Evolutionary conservation across 2,113 vertebrate species (phyloP).

Genomic region (Megaceryle torquata): DNA sequence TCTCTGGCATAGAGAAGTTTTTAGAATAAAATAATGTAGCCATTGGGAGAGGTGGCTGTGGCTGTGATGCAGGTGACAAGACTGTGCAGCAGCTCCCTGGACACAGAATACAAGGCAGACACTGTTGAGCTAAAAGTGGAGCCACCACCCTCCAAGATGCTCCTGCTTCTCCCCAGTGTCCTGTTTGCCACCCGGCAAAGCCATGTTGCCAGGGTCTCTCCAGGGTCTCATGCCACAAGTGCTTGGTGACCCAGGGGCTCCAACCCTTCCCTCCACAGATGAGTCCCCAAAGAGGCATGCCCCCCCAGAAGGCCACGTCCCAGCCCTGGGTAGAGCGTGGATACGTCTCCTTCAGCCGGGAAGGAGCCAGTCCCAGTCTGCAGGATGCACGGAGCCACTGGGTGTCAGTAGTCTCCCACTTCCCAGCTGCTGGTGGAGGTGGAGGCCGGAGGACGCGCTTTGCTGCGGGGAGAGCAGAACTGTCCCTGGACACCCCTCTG

Average conservation of each 20-base stretch:
- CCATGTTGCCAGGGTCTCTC: background rate
- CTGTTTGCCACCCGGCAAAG: background rate
- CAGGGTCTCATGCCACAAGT: background rate
- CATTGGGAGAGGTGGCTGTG: background rate
- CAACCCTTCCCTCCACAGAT: background rate
- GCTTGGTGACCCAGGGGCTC: fast-evolving
- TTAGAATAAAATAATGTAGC: fast-evolving
- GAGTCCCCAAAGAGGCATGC: fast-evolving
- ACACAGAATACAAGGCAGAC: fast-evolving
- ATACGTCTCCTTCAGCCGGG: background rate
- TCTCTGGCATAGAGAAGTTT: background rate
- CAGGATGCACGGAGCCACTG: conserved; percentile 43
- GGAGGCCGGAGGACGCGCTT: background rate
- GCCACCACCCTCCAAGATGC: background rate
- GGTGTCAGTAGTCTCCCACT: conserved; percentile 65
- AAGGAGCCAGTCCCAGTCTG: background rate
- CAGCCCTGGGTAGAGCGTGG: background rate
- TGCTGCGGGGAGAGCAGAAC: background rate
- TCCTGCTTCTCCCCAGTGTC: background rate
- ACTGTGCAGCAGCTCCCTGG: fast-evolving
- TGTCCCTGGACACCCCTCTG: fast-evolving
- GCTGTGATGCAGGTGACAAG: background rate
- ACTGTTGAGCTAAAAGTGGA: background rate
- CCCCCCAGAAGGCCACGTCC: background rate
- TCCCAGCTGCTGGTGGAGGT: background rate